phyloP scores from a whole-genome alignment of 2,888 invertebrate genomes.

The Deilephila porcellus region DNA sequence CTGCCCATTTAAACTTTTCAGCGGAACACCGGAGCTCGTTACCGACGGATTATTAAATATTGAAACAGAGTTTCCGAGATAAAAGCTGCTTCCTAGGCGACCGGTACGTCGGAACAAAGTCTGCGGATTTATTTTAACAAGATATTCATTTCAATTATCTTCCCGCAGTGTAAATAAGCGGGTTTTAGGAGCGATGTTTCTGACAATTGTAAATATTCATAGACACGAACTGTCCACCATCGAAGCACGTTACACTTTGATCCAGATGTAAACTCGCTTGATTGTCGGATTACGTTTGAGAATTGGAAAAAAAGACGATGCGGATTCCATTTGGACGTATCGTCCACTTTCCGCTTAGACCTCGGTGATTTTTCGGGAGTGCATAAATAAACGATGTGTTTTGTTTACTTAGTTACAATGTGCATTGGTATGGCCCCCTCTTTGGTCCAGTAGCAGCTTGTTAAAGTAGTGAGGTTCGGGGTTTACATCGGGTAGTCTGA shows the following conservation, averaged over 20 bases:
- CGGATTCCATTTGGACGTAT: slow-evolving; percentile 18
- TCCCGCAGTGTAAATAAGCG: slow-evolving; percentile 38
- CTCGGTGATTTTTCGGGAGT: neutral
- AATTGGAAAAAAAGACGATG: slow-evolving; percentile 49
- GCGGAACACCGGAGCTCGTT: slow-evolving; percentile 71
- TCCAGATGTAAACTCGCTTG: slow-evolving; percentile 66
- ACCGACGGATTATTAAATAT: slow-evolving; percentile 83
- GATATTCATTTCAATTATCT: slow-evolving; percentile 61
- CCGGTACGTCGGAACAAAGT: slow-evolving; percentile 68
- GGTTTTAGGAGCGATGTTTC: slow-evolving; percentile 31
- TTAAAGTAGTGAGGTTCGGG: no score
- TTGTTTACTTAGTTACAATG: no score
- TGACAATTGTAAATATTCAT: slow-evolving; percentile 59
- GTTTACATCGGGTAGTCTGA: no score
- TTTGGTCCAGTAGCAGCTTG: no score
- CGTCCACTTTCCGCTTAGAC: neutral
- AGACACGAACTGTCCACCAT: slow-evolving; percentile 70
- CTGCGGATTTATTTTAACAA: slow-evolving; percentile 62
- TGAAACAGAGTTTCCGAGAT: slow-evolving; percentile 77
- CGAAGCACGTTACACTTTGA: slow-evolving; percentile 68
- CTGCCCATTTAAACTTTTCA: slow-evolving; percentile 82
- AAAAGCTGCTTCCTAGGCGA: slow-evolving; percentile 76
- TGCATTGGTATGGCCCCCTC: no score
- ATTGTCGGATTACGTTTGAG: slow-evolving; percentile 67
- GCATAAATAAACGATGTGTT: no score